Percentiles rank a stretch among this genome's conserved stretches.
phyloP scores from a whole-genome alignment of 2,113 vertebrate genomes.

The Zosterops lateralis region DNA sequence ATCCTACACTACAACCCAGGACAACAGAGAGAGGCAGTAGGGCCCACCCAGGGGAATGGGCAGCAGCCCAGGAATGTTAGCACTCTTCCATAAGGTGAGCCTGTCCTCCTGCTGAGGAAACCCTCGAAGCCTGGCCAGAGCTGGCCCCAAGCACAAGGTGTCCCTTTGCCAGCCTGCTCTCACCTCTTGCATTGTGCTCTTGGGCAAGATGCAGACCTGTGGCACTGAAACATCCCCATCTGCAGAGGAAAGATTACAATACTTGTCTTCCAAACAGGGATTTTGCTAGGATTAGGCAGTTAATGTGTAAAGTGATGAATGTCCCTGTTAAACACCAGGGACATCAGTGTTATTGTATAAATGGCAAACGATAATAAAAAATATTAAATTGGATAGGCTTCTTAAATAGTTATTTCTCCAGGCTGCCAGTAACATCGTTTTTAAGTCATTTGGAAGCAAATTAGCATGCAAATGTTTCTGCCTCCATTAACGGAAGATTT shows the following conservation, averaged over 20 bases:
- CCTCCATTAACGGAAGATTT: neutral
- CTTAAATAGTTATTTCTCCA: neutral
- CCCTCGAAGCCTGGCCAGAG: rapidly evolving
- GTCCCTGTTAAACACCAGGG: neutral
- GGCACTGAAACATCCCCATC: neutral
- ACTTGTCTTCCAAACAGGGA: neutral
- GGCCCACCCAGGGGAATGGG: neutral
- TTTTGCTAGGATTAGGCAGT: neutral
- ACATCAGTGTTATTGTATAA: neutral
- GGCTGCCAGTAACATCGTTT: neutral
- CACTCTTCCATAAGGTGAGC: rapidly evolving
- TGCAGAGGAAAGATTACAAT: neutral
- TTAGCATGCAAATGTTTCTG: neutral
- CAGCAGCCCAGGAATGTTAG: neutral
- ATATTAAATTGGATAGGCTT: neutral
- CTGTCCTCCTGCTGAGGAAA: neutral
- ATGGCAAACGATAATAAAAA: constrained; percentile 13
- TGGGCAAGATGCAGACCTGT: neutral
- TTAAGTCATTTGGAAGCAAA: neutral
- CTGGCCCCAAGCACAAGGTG: rapidly evolving
- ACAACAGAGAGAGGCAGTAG: neutral
- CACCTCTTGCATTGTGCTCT: neutral
- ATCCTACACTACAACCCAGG: too few relatives aligned
- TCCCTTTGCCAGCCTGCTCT: neutral
- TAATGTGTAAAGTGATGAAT: neutral